These are phyloP conservation scores for Gnatocerus cornutus DNA, from an alignment of 2,888 invertebrate species.

Conservation along the genomic window DNA sequence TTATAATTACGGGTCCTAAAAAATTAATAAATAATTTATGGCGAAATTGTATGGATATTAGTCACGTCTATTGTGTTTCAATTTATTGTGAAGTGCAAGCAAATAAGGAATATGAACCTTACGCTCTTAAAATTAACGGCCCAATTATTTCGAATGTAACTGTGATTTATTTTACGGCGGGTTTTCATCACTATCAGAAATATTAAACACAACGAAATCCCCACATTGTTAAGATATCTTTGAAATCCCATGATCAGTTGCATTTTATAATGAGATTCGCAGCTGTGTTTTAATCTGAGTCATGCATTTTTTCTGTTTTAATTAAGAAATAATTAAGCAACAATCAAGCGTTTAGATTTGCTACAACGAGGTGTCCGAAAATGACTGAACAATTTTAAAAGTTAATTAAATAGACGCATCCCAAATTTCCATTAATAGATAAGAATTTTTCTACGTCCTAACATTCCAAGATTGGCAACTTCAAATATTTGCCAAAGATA, in stretches of 20 bases:
- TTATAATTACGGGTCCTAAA: conserved; percentile 8
- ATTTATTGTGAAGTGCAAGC: background rate
- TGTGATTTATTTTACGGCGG: conserved; percentile 2
- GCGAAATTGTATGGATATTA: conserved; percentile 17
- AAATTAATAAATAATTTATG: conserved; percentile 34
- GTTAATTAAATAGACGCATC: no score
- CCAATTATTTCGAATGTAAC: background rate
- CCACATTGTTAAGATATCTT: no score
- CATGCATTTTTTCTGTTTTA: conserved; percentile 17
- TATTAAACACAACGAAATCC: no score
- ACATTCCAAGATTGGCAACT: no score
- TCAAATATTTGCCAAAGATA: no score
- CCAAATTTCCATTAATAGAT: no score
- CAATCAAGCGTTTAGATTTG: conserved; percentile 17
- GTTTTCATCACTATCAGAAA: no score
- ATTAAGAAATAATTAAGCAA: conserved; percentile 24
- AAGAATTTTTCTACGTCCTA: no score
- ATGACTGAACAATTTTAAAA: no score
- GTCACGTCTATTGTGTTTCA: background rate
- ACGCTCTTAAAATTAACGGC: background rate
- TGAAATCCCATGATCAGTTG: no score
- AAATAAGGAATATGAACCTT: no score
- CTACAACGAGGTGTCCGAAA: conserved; percentile 23
- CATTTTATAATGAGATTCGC: conserved; percentile 24
- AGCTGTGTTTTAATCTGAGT: conserved; percentile 34